Evolutionary conservation across 2,888 invertebrate genomes (phyloP).

Genomic region (Aleiodes leptofemur): DNA sequence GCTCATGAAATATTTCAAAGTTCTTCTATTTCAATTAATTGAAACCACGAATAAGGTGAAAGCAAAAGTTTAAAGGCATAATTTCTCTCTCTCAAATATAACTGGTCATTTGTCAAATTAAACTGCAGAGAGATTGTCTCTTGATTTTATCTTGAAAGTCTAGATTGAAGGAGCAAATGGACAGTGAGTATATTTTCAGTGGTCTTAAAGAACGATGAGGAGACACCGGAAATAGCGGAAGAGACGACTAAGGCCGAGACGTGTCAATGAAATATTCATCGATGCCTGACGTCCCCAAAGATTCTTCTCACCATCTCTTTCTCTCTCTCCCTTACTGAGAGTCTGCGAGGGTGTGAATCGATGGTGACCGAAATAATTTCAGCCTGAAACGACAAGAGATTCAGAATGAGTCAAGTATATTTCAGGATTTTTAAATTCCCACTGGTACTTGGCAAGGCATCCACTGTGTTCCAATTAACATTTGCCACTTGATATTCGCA

Average conservation of each 20-base stretch:
- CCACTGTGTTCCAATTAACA: constrained; percentile 6
- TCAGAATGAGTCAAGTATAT: neutral
- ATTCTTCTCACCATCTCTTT: constrained; percentile 4
- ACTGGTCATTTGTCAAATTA: constrained; percentile 2
- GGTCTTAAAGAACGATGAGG: constrained; percentile 21
- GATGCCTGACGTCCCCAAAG: constrained; percentile 20
- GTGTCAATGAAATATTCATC: constrained; percentile 44
- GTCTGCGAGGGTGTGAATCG: neutral
- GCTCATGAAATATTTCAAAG: no score
- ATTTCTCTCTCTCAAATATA: neutral
- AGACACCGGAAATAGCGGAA: constrained; percentile 33
- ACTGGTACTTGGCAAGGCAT: neutral
- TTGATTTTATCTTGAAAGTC: neutral
- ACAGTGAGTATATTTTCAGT: neutral
- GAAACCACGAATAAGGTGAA: neutral
- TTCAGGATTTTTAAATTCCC: neutral
- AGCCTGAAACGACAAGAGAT: neutral
- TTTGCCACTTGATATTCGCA: constrained; percentile 2
- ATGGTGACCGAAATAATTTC: constrained; percentile 26
- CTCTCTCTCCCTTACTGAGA: neutral
- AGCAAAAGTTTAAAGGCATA: neutral
- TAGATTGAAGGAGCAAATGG: neutral
- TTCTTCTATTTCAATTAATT: no score
- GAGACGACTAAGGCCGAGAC: constrained; percentile 28
- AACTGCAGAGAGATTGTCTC: constrained; percentile 19